Percentiles rank a stretch among this genome's conserved stretches.
phyloP scores from a whole-genome alignment of 2,113 vertebrate genomes.

The Menidia beryllina region DNA sequence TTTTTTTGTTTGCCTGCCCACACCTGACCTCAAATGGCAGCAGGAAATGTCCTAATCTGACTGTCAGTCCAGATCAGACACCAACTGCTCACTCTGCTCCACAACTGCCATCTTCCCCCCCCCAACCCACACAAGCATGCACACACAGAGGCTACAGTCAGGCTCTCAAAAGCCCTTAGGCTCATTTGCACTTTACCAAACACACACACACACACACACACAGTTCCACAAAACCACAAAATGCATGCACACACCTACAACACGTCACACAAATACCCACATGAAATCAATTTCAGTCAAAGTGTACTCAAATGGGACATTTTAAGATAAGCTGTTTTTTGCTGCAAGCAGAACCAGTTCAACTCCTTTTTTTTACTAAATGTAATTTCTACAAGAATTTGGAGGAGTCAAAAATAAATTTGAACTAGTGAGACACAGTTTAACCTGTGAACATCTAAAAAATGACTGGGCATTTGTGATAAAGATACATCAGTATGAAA shows the following conservation, averaged over 20 bases:
- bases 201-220: slow-evolving; percentile 14
- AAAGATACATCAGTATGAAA: background rate
- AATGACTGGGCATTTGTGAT: background rate
- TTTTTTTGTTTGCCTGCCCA: slow-evolving; percentile 44
- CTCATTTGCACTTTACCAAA: slow-evolving; percentile 29
- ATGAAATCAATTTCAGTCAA: slow-evolving; percentile 5
- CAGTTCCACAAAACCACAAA: slow-evolving; percentile 7
- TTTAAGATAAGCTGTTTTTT: slow-evolving; percentile 17
- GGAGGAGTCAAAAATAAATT: background rate
- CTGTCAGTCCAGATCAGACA: slow-evolving; percentile 69
- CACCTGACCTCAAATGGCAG: slow-evolving; percentile 68
- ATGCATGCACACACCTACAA: background rate
- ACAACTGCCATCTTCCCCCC: slow-evolving; percentile 42
- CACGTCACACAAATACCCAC: background rate
- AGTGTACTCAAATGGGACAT: background rate
- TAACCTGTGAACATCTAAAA: background rate
- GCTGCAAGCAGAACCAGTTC: slow-evolving; percentile 7
- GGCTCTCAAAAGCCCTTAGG: slow-evolving; percentile 44
- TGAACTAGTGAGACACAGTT: background rate
- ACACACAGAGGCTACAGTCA: slow-evolving; percentile 6
- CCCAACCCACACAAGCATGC: slow-evolving; percentile 35
- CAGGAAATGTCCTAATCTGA: slow-evolving; percentile 59
- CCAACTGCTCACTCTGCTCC: slow-evolving; percentile 63
- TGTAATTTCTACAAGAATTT: background rate
- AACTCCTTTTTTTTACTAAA: slow-evolving; percentile 22